A percentile compares a stretch with the other conserved stretches of the same genome.
Conservation (phyloP, 2,888 invertebrate species). For the Nasonovia ribisnigri region DNA sequence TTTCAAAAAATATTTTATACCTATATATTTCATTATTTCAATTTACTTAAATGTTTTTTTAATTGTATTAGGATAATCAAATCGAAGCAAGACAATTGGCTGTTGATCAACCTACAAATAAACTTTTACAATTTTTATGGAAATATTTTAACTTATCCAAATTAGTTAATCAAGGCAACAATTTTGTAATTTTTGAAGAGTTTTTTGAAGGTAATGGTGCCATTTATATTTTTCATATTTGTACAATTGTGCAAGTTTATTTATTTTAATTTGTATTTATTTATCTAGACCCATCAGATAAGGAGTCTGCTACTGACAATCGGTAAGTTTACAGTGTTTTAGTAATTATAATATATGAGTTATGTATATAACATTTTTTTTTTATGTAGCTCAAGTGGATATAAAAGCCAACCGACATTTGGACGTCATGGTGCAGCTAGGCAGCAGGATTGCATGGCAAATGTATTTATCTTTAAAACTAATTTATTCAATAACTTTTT, state of each 20-base stretch:
- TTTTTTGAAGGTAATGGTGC: slow-evolving; percentile 74
- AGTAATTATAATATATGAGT: background rate
- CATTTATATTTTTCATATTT: background rate
- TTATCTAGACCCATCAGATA: background rate
- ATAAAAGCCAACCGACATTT: slow-evolving; percentile 59
- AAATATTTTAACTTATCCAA: slow-evolving; percentile 80
- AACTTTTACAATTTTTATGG: slow-evolving; percentile 85
- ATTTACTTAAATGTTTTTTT: background rate
- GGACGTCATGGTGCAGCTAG: slow-evolving; percentile 61
- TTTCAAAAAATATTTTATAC: background rate
- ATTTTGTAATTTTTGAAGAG: slow-evolving; percentile 87
- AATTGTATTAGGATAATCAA: slow-evolving; percentile 76
- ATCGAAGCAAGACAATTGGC: slow-evolving; percentile 82
- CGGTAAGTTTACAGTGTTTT: slow-evolving; percentile 27
- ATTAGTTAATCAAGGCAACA: slow-evolving; percentile 86
- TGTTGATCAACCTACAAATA: slow-evolving; percentile 92
- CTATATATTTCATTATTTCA: too few relatives aligned
- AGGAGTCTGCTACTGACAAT: background rate
- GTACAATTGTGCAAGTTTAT: background rate
- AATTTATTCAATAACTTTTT: background rate
- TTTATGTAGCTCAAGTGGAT: slow-evolving; percentile 49
- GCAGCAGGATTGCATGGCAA: slow-evolving; percentile 62
- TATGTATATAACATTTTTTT: background rate
- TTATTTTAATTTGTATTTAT: background rate
- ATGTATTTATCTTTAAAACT: slow-evolving; percentile 19